Evolutionary conservation across 2,797 vertebrate species (phyloP), one percentile per base, ranked within the genome.

Genomic region (Rhinoraja longicauda): DNA sequence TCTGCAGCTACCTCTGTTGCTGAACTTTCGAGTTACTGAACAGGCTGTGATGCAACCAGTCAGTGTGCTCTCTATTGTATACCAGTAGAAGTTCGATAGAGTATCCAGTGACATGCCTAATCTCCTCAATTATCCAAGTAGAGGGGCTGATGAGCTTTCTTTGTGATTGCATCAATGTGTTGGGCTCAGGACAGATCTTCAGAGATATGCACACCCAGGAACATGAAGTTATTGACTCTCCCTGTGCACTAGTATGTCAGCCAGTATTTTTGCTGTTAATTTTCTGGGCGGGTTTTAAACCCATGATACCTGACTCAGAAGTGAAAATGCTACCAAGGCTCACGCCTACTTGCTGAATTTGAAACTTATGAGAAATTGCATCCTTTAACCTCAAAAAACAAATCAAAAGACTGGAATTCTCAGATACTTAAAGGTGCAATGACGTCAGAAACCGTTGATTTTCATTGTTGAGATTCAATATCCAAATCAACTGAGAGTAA

Each of bases 371-470:
- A 64, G 6, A 21, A 67, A 88, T 36, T 36, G 81, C 26, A 84
- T 59, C 64, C 32, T 88, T 88, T 88, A 88, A 88, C 2, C 88
- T 17, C 45, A 86, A 67, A 67, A 67, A 36, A 88, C 67, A n/a
- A n/a, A 88, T 67, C 59, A 36, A 62, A 3, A 21, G 59, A 64
- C 29, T 36, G 84, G 15, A 67, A 67, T 62, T 64, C 32, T 88
- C 19, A 0, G 59, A 64, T 64, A 32, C 32, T 67, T 88, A 84
- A 84, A 84, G 53, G 26, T 26, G 26, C 24, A 59, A 0, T 67
- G n/a, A 62, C 21, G 62, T 67, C 62, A 67, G 84, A 53, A 9
- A 21, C 32, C 21, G 21, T 53, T 84, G 53, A 62, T 36, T 88
- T 64, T 62, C 32, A 32, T 67, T 36, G 8, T 88, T 17, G 12